Conservation (phyloP, 2,113 vertebrate genomes). For the Antigone vipio region DNA sequence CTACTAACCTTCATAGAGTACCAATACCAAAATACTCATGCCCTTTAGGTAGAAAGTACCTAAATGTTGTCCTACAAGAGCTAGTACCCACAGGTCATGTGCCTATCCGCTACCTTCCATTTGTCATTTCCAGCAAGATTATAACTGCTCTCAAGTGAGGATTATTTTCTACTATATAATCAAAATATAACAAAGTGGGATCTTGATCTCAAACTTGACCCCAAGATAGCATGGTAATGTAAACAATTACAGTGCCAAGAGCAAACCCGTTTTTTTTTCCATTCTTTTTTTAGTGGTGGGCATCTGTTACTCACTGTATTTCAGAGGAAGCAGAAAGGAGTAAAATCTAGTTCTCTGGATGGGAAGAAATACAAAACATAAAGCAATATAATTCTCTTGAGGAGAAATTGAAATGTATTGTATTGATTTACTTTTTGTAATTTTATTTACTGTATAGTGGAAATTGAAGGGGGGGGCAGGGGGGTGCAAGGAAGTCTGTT, state of each 20-base stretch:
- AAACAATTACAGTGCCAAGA: background rate
- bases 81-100: background rate
- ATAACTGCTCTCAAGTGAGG: background rate
- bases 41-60: background rate
- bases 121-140: background rate
- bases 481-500: background rate
- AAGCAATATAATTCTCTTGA: background rate
- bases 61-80: background rate
- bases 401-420: background rate
- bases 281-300: background rate
- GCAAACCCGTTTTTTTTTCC: background rate
- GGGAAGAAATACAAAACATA: background rate
- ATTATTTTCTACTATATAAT: background rate
- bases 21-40: background rate
- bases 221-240: background rate
- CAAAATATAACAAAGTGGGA: background rate
- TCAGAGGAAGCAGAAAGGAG: background rate
- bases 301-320: background rate
- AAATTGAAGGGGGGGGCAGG: background rate
- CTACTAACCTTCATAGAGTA: background rate
- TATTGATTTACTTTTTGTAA: background rate
- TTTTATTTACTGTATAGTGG: constrained; percentile 1
- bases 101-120: background rate
- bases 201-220: background rate
- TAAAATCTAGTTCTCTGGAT: background rate